These are phyloP conservation scores for Uria aalge DNA, from an alignment of 2,113 vertebrate genomes.

Conservation along the genomic window DNA sequence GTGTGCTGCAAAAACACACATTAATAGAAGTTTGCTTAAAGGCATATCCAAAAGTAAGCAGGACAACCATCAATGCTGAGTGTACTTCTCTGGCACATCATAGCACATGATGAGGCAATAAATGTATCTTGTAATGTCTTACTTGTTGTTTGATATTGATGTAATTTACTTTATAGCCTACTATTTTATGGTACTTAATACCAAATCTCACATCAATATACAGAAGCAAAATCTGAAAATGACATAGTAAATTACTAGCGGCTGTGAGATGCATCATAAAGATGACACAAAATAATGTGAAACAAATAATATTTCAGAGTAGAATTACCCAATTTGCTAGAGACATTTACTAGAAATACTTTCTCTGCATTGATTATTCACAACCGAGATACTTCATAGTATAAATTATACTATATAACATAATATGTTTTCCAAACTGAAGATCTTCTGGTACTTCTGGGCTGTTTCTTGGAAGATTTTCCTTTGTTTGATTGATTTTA, in stretches of 20 bases:
- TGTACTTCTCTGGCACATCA: background rate
- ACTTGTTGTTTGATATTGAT: background rate
- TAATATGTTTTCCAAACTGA: background rate
- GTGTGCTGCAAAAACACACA: background rate
- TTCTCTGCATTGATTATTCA: background rate
- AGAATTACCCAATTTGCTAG: background rate
- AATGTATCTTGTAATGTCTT: background rate
- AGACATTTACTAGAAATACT: background rate
- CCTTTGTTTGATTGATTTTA: background rate
- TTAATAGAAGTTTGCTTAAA: background rate
- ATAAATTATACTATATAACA: background rate
- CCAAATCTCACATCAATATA: background rate
- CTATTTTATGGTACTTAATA: background rate
- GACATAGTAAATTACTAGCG: background rate
- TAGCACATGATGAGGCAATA: background rate
- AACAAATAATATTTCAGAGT: background rate
- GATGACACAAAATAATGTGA: background rate
- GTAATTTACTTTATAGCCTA: background rate
- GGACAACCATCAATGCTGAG: background rate
- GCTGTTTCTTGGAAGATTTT: background rate
- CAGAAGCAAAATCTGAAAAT: background rate
- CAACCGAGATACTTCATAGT: background rate
- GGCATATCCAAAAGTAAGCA: background rate
- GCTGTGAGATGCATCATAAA: background rate
- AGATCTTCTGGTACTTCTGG: background rate